Percentiles rank a stretch among this genome's conserved stretches.
Conservation (phyloP, 2,888 invertebrate species). For the Meteorus colon region DNA sequence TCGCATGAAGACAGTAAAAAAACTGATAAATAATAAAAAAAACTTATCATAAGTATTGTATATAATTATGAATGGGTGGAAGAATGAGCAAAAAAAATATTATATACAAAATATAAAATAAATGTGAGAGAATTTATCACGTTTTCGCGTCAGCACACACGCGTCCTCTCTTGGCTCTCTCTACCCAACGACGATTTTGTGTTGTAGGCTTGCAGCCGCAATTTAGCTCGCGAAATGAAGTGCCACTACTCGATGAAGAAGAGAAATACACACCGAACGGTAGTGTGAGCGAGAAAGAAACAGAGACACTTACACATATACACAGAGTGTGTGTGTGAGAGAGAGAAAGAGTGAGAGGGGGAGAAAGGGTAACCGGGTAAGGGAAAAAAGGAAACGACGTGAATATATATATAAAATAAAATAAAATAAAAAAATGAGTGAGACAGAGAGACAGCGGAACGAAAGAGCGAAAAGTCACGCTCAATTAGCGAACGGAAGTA, state of each 20-base stretch:
- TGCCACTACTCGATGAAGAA: constrained; percentile 1
- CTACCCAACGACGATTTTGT: constrained; percentile 19
- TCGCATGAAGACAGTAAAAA: not conserved
- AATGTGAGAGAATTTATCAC: constrained; percentile 20
- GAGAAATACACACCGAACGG: not conserved
- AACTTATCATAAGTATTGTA: not conserved
- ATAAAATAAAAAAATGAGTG: constrained; percentile 26
- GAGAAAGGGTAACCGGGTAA: not conserved
- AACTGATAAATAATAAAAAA: not conserved
- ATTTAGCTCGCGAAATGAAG: constrained; percentile 13
- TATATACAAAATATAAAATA: too few species aligned
- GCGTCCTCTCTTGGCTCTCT: constrained; percentile 36
- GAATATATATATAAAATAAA: constrained; percentile 7
- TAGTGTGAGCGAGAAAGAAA: not conserved
- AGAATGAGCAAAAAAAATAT: not conserved
- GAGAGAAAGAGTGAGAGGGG: not conserved
- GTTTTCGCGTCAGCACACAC: constrained; percentile 41
- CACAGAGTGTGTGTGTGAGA: not conserved
- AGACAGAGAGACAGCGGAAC: constrained; percentile 19
- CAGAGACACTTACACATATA: not conserved
- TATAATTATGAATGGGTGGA: not conserved
- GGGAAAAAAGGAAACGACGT: constrained; percentile 22
- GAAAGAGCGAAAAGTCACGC: constrained; percentile 55
- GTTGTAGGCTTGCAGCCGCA: constrained; percentile 13
- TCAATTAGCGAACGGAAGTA: constrained; percentile 62